Base-by-base conservation (phyloP, 2,797 vertebrate genomes). In the Microtus agrestis region DNA sequence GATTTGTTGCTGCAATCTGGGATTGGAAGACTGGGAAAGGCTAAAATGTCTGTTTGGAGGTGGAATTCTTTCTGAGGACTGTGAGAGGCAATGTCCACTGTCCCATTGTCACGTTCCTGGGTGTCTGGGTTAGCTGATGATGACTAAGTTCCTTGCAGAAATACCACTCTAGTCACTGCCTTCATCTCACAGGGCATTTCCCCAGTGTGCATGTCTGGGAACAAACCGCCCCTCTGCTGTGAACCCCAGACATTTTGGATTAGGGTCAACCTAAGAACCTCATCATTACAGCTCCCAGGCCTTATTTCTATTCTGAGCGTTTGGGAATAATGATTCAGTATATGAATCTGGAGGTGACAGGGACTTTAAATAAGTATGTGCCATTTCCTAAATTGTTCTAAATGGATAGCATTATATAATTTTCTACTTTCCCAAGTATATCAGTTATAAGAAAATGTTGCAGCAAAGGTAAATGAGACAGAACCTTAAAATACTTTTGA, bases 401-500 rank as follows among this genome's bases (percentile, higher is more conserved):
- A 79, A 69, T 7, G 43, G 71, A 59, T 21, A 89, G 23, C 14
- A 78, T n/a, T 89, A 6, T 21, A 61, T 12, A n/a, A 12, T 40
- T 78, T 73, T 87, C 63, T 86, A 85, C 21, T 78, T 86, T 86
- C 25, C 73, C 3, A 46, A 63, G 46, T 34, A 67, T 1, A 56
- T 82, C 34, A 29, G 2, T 78, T 91, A 82, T 65, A 82, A 91
- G 63, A 87, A 88, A 93, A 89, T 51, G 25, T 6, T 73, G 3
- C 14, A 85, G 31, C n/a, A 78, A 95, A 93, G 54, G 17, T 25
- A 92, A 79, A 56, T 87, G 67, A 21, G 25, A 69, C 17, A 69
- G 29, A 91, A 73, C 87, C 69, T 91, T 85, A 95, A 85, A 88
- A 91, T 93, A 82, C 23, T 88, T 95, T 71, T 79, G 69, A 96